phyloP scores from a whole-genome alignment of 2,888 invertebrate genomes.

The Noctuana brunneofusca region DNA sequence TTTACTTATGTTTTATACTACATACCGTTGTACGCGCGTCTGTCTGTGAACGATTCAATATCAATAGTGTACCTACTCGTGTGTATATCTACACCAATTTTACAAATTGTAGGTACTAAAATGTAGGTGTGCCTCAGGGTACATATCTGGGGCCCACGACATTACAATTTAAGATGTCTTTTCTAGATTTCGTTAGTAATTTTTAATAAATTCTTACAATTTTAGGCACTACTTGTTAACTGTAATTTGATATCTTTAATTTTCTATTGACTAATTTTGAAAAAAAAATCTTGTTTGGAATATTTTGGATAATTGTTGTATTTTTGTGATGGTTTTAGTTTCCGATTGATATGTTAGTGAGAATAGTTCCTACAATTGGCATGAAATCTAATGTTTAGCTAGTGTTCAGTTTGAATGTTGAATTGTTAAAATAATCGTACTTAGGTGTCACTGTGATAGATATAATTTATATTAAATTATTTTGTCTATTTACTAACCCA shows the following conservation, averaged over 20 bases:
- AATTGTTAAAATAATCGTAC: constrained; percentile 44
- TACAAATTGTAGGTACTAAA: no score
- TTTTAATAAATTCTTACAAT: background rate
- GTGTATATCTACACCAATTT: no score
- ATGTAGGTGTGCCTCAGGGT: background rate
- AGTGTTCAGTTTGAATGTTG: background rate
- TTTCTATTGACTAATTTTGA: background rate
- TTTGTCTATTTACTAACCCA: constrained; percentile 33
- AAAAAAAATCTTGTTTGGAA: background rate
- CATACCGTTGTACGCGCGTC: no score
- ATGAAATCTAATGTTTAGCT: background rate
- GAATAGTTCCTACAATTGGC: constrained; percentile 29
- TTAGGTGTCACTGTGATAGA: constrained; percentile 71
- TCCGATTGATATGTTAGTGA: constrained; percentile 6
- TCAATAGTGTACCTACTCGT: no score
- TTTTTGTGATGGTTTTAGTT: background rate
- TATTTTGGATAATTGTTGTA: background rate
- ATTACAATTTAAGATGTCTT: background rate
- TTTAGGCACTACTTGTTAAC: background rate
- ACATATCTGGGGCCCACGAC: background rate
- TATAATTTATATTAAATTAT: constrained; percentile 44
- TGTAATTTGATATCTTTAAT: background rate
- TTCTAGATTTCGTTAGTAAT: background rate
- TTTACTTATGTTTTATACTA: no score
- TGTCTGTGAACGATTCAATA: no score